Evolutionary conservation across 2,113 vertebrate species (phyloP).

Genomic region (Corynorhinus townsendii): DNA sequence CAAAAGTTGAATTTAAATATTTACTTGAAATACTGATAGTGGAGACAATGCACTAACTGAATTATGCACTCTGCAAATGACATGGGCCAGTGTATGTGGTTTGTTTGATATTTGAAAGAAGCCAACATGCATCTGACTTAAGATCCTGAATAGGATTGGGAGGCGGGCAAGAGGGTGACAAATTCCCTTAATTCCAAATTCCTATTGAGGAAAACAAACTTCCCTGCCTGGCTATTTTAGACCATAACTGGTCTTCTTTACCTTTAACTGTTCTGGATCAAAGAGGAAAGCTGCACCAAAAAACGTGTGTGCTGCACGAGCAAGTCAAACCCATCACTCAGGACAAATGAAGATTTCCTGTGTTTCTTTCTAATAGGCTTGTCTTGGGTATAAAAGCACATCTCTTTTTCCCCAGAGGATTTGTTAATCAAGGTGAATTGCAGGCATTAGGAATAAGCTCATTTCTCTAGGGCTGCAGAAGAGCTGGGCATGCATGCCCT

Average conservation of each 20-base stretch:
- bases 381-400: slow-evolving; percentile 20
- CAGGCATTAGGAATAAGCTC: slow-evolving; percentile 14
- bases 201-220: background rate
- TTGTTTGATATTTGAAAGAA: background rate
- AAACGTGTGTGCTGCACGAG: background rate
- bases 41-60: background rate
- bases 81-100: background rate
- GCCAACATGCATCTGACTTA: background rate
- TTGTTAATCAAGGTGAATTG: slow-evolving; percentile 29
- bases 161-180: background rate
- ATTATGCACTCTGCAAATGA: background rate
- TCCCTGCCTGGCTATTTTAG: background rate
- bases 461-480: background rate
- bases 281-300: background rate
- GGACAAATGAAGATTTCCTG: background rate
- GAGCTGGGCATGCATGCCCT: background rate
- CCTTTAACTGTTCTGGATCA: background rate
- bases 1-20: slow-evolving; percentile 3
- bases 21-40: background rate
- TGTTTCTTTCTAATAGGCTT: background rate
- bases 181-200: background rate
- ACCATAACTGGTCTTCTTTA: background rate
- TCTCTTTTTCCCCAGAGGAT: background rate
- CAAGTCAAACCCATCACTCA: background rate
- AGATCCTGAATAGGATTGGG: background rate